These are phyloP conservation scores for Tenthredo notha DNA, from an alignment of 2,888 invertebrate species.

Conservation along the genomic window DNA sequence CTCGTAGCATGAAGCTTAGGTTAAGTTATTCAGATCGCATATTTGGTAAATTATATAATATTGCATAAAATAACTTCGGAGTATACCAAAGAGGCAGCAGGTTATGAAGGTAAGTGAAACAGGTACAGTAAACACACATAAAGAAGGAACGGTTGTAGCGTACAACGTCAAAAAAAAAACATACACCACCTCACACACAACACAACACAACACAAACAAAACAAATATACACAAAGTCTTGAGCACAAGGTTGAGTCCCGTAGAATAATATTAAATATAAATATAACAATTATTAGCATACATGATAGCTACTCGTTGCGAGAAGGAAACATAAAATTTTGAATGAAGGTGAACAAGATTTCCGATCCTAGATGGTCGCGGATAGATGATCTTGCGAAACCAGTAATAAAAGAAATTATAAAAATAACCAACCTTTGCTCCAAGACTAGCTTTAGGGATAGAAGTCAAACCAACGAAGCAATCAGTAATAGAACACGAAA, in stretches of 20 bases:
- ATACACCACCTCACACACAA: slow-evolving; percentile 64
- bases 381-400: too few relatives aligned
- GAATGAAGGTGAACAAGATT: too few relatives aligned
- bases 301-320: too few relatives aligned
- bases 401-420: background rate
- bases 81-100: background rate
- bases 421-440: slow-evolving; percentile 1
- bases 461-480: slow-evolving; percentile 68
- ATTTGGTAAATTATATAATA: background rate
- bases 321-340: too few relatives aligned
- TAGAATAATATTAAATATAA: background rate
- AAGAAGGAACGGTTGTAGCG: background rate
- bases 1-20: background rate
- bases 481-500: slow-evolving; percentile 61
- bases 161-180: slow-evolving; percentile 37
- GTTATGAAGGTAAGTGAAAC: slow-evolving; percentile 30
- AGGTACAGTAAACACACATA: slow-evolving; percentile 2
- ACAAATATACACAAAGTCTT: slow-evolving; percentile 69
- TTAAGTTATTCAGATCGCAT: background rate
- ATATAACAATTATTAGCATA: too few relatives aligned
- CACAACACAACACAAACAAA: slow-evolving; percentile 74
- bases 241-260: background rate
- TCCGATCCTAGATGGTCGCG: too few relatives aligned
- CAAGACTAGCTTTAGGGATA: slow-evolving; percentile 42
- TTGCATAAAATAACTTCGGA: background rate